Conservation (phyloP, 2,797 vertebrate species). For the Cyprinella venusta region DNA sequence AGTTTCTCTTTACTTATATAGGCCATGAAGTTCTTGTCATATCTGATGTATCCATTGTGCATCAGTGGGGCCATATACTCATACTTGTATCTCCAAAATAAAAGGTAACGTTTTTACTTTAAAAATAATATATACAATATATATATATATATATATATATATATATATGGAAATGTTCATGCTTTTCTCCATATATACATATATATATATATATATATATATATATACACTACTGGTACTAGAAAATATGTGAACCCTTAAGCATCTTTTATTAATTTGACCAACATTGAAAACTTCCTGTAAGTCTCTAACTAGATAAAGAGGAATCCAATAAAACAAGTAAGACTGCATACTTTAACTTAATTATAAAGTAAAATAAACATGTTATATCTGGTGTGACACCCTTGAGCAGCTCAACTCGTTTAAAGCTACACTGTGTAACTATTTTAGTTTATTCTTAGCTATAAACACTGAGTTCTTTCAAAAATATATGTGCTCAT, state of each 20-base stretch:
- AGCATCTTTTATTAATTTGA: background rate
- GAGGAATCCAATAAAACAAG: background rate
- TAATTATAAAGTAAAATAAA: background rate
- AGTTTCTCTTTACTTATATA: constrained; percentile 62
- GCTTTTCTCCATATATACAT: too few relatives aligned
- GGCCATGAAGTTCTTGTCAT: constrained; percentile 94
- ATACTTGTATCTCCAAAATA: constrained; percentile 90
- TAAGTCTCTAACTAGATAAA: background rate
- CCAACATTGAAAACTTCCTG: background rate
- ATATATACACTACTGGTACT: background rate
- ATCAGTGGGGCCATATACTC: constrained; percentile 91
- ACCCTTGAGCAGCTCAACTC: background rate
- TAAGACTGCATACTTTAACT: background rate
- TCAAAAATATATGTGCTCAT: too few relatives aligned
- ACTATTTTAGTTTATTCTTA: too few relatives aligned
- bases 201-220: too few relatives aligned
- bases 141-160: too few relatives aligned
- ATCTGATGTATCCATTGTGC: constrained; percentile 92
- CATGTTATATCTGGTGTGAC: background rate
- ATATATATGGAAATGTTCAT: too few relatives aligned
- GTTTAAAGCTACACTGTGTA: too few relatives aligned
- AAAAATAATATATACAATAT: too few relatives aligned
- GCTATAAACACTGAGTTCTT: too few relatives aligned
- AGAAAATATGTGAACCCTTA: background rate
- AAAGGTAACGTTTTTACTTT: constrained; percentile 79